phyloP scores from a whole-genome alignment of 2,797 vertebrate species.

The Acrocephalus scirpaceus region DNA sequence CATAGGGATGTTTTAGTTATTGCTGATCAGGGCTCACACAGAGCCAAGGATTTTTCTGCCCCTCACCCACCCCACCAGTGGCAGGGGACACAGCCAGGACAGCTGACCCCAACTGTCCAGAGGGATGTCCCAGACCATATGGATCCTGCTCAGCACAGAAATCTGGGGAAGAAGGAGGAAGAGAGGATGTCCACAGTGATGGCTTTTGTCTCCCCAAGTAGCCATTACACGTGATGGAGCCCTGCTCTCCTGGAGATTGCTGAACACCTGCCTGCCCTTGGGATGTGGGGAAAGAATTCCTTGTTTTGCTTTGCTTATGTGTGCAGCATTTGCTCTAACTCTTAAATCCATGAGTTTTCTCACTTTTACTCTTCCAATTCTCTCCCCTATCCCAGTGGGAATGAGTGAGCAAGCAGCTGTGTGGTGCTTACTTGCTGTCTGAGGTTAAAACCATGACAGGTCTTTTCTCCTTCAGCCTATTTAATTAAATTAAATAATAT shows the following conservation, averaged over 20 bases:
- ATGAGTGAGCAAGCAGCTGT: neutral
- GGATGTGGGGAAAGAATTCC: neutral
- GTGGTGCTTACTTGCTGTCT: neutral
- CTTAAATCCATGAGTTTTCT: neutral
- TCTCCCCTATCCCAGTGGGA: neutral
- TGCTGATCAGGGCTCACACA: neutral
- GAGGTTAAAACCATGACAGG: neutral
- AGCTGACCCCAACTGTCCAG: neutral
- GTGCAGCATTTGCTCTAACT: neutral
- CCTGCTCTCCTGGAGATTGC: neutral
- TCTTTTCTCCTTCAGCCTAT: neutral
- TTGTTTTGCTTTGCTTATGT: neutral
- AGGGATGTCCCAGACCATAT: accelerated
- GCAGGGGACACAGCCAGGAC: neutral
- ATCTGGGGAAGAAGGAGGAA: neutral
- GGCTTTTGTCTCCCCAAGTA: neutral
- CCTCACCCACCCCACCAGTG: neutral
- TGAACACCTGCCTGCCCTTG: neutral
- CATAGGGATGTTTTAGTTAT: accelerated
- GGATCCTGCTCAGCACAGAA: no score
- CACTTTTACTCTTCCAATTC: neutral
- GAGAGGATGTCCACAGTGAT: neutral
- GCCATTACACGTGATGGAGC: accelerated
- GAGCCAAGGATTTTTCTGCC: neutral
- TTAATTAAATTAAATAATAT: neutral